These are phyloP conservation scores for Nephrotoma guestfalica DNA, from an alignment of 2,888 invertebrate species.

Conservation along the genomic window DNA sequence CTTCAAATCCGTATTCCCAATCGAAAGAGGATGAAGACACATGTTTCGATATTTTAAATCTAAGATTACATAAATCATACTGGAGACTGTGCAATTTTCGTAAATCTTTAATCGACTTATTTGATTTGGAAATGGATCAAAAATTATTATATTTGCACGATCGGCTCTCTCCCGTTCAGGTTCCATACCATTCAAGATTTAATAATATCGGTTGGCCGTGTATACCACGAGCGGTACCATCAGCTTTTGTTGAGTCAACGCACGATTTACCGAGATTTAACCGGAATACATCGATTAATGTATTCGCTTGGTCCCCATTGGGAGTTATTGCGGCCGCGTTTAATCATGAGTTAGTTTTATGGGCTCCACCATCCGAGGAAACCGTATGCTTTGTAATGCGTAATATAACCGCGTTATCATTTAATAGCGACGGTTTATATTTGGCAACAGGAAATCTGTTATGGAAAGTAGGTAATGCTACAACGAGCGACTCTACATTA, in stretches of 20 bases:
- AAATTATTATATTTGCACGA: neutral
- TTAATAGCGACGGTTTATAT: conserved; percentile 22
- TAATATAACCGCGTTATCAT: conserved; percentile 20
- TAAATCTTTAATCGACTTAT: neutral
- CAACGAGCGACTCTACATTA: neutral
- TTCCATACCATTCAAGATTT: conserved; percentile 5
- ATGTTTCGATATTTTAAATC: neutral
- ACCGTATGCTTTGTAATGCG: conserved; percentile 23
- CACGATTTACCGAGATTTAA: conserved; percentile 24
- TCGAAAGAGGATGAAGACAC: neutral
- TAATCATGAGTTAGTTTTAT: conserved; percentile 25
- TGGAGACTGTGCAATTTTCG: neutral
- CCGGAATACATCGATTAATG: neutral
- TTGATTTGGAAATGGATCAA: neutral
- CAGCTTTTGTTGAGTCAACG: conserved; percentile 22
- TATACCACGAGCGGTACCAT: conserved; percentile 21
- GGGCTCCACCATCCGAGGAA: conserved; percentile 21
- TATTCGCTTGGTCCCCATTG: conserved; percentile 25
- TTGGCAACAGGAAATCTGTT: conserved; percentile 22
- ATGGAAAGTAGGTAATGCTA: neutral
- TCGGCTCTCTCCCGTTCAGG: neutral
- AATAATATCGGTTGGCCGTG: conserved; percentile 26
- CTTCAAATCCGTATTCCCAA: neutral
- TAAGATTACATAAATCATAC: neutral
- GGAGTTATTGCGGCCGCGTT: conserved; percentile 27